Base-by-base conservation (phyloP, 2,888 invertebrate genomes). In the Amblyjoppa proteus region DNA sequence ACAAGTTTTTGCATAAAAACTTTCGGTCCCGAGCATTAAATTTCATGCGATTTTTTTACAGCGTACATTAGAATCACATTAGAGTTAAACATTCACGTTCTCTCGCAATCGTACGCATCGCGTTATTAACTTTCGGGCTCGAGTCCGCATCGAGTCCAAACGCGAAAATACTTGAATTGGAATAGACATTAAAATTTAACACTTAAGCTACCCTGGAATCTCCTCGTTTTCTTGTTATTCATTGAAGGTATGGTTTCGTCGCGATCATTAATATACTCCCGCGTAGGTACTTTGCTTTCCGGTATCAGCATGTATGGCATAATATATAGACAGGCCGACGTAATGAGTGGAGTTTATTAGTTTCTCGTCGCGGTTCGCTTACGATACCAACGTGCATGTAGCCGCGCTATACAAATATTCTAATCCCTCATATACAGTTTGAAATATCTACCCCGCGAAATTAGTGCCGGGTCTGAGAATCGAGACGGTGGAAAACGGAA, bases 321-420 rank as follows among this genome's bases (percentile, higher is more conserved):
- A 49, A 53, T 13, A 31, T 16, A 53, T 41, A 51, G 66, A 69
- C 58, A 69, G 56, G 49, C 74, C 64, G 74, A 75, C 74, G 56
- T 82, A 71, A 79, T 82, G 79, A 82, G 70, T 75, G 64, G 69
- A 82, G 81, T 85, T 84, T 75, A 85, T 85, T 85, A 85, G 81
- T 78, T 84, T 81, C 85, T 82, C 81, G 66, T 74, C 51, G 73
- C 73, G 51, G 56, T 34, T 16, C 69, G 75, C 64, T 79, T 79
- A 75, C 71, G 66, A 75, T 75, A 82, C 74, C 7, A 7, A 41
- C 49, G 31, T 9, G 28, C 16, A 16, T 49, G 64, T 49, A 38
- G 34, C 61, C 31, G n/a, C 34, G 4, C 64, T 61, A 5, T 31
- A 45, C 61, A 68, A 41, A 41, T 64, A 31, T 49, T 49, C 61